These are phyloP conservation scores for Halictus quadricinctus DNA, from an alignment of 2,888 invertebrate genomes.

Conservation along the genomic window DNA sequence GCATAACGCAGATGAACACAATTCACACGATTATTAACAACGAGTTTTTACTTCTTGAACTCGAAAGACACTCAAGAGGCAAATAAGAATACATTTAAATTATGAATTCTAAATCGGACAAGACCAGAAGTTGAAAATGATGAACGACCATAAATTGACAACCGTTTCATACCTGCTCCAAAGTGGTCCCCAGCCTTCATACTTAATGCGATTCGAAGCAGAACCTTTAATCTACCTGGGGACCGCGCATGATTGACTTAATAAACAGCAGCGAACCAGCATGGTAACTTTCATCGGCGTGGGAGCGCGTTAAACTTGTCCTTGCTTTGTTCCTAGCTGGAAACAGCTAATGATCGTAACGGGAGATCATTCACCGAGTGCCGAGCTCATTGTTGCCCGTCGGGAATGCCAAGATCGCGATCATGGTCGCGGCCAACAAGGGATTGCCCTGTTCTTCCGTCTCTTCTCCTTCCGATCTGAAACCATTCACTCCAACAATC, in stretches of 20 bases:
- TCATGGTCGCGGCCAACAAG: slow-evolving; percentile 45
- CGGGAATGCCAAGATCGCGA: slow-evolving; percentile 67
- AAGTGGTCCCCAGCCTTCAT: neutral
- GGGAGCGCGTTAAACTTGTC: slow-evolving; percentile 70
- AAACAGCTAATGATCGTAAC: slow-evolving; percentile 52
- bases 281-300: slow-evolving; percentile 59
- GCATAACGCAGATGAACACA: neutral
- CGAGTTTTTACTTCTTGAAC: neutral
- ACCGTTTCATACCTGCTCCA: neutral
- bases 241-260: slow-evolving; percentile 4
- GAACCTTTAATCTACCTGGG: neutral
- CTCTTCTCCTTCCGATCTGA: neutral
- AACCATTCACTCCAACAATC: neutral
- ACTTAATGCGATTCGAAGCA: neutral
- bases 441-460: neutral
- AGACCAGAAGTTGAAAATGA: neutral
- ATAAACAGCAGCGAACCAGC: slow-evolving; percentile 20
- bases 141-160: neutral
- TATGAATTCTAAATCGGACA: neutral
- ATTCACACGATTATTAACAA: neutral
- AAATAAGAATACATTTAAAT: neutral
- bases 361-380: slow-evolving; percentile 45
- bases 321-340: slow-evolving; percentile 72
- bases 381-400: slow-evolving; percentile 53
- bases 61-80: neutral